Base-by-base conservation (phyloP, 1,140 invertebrate genomes). In the Bombus difficillimus region DNA sequence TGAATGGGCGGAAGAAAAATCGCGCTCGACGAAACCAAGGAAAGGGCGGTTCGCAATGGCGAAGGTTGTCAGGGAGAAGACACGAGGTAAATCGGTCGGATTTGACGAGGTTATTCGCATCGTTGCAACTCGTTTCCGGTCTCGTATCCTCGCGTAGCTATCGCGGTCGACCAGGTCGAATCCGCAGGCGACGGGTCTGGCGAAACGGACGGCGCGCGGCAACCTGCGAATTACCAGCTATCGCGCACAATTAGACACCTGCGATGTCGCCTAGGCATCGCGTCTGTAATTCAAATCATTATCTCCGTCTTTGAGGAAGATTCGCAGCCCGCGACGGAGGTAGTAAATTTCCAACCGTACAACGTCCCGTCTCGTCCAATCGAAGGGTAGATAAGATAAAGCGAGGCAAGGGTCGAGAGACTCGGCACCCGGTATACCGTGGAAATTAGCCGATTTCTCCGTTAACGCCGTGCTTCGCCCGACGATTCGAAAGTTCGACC, bases 241-340 rank as follows among this genome's bases (percentile, higher is more conserved):
- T 47, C 80, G 85, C 84, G 25, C 37, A 39, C 76, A 80, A 89
- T 89, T 82, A 89, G 73, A 86, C 86, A 90, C 88, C 85, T 89
- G 86, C 80, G 74, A 75, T 82, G 81, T 87, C 83, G 34, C 83
- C 73, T 57, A 86, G 88, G 81, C 75, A 81, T 79, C 76, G 43
- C n/a, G 68, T 68, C 79, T 62, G 78, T 82, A 87, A 89, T 89
- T 90, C 53, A 37, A 74, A 66, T 87, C 59, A 74, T 87, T 87
- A 84, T 90, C 79, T 81, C 47, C 64, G 62, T 83, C 74, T 83
- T 81, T 66, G 85, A 86, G 47, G 71, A 85, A 74, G 34, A 74
- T n/a, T 59, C 34, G 25, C 34, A 1, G 57, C 37, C 32, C 25
- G 32, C 13, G 62, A 39, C 75, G 53, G 34, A 43, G 66, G 59